phyloP scores from a whole-genome alignment of 2,888 invertebrate species.

The Chrysodeixis includens region DNA sequence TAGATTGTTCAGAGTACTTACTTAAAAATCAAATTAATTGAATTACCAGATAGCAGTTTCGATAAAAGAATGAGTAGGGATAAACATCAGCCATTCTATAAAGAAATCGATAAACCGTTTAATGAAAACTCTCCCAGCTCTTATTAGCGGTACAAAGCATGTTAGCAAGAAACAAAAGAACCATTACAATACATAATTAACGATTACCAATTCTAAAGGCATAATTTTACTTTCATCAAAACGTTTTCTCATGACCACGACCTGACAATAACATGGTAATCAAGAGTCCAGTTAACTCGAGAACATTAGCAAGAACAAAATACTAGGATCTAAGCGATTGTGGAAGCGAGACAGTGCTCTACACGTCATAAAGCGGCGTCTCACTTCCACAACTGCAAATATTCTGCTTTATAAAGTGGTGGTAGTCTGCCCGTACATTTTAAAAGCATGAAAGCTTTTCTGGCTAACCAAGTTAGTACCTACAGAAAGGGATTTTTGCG shows the following conservation, averaged over 20 bases:
- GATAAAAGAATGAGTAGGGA: background rate
- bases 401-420: too few relatives aligned
- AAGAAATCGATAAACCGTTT: background rate
- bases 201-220: constrained; percentile 17
- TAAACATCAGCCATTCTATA: too few relatives aligned
- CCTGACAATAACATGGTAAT: background rate
- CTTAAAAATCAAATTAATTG: too few relatives aligned
- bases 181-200: constrained; percentile 8
- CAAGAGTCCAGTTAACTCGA: background rate
- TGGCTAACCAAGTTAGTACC: too few relatives aligned
- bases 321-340: too few relatives aligned
- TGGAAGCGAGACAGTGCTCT: too few relatives aligned
- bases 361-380: too few relatives aligned
- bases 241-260: constrained; percentile 2
- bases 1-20: too few relatives aligned
- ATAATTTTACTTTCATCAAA: constrained; percentile 11
- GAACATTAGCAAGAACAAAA: background rate
- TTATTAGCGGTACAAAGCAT: background rate
- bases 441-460: background rate
- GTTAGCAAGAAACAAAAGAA: background rate
- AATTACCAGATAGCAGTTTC: too few relatives aligned
- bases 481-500: background rate
- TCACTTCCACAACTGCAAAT: too few relatives aligned
- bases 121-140: background rate
- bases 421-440: background rate